These are phyloP conservation scores for Corythucha ciliata DNA, from an alignment of 2,888 invertebrate genomes.

Conservation along the genomic window DNA sequence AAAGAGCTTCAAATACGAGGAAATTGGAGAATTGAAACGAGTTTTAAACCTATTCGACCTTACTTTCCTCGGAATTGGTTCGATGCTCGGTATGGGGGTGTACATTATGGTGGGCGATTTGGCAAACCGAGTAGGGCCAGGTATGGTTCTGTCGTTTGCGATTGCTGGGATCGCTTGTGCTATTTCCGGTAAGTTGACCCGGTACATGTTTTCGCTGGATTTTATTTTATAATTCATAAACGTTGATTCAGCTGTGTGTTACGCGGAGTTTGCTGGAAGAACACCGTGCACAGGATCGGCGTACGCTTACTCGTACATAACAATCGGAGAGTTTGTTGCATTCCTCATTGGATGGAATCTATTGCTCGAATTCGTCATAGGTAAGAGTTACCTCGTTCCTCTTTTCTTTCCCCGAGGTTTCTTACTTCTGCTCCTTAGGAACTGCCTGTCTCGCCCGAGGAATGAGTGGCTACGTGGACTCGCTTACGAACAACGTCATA, in stretches of 20 bases:
- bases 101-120: conserved; percentile 49
- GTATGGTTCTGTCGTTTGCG: conserved; percentile 48
- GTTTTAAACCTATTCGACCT: conserved; percentile 47
- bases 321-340: conserved; percentile 83
- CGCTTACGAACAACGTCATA: conserved; percentile 56
- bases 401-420: neutral
- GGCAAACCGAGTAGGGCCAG: conserved; percentile 47
- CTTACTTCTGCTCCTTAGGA: conserved; percentile 47
- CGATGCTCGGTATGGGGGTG: conserved; percentile 49
- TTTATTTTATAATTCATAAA: conserved; percentile 1
- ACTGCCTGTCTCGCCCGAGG: conserved; percentile 77
- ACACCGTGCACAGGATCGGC: conserved; percentile 88
- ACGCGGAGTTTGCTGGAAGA: conserved; percentile 82
- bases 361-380: conserved; percentile 78
- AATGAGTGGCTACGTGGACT: conserved; percentile 67
- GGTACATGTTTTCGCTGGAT: neutral
- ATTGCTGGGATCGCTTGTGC: conserved; percentile 50
- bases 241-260: conserved; percentile 60
- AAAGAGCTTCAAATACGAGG: conserved; percentile 27
- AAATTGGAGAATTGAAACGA: conserved; percentile 37
- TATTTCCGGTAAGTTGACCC: conserved; percentile 43
- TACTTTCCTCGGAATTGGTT: conserved; percentile 43
- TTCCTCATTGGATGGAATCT: conserved; percentile 92
- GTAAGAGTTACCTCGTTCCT: conserved; percentile 42
- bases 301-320: conserved; percentile 87